Evolutionary conservation across 2,113 vertebrate genomes (phyloP).

Genomic region (Gulo gulo): DNA sequence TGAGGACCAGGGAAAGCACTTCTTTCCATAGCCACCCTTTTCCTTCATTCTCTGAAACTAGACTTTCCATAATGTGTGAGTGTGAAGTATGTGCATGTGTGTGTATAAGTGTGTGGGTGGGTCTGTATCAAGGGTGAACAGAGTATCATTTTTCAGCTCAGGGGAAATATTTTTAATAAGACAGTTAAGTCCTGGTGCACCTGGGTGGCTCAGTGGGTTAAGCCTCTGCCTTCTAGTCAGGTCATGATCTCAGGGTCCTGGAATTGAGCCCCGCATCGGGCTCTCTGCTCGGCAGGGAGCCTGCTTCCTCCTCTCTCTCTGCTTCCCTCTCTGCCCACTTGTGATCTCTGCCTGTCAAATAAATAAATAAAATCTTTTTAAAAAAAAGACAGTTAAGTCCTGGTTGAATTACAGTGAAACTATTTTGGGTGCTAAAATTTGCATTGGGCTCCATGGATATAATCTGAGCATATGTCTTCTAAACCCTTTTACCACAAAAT

Average conservation of each 20-base stretch:
- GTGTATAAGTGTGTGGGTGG: not conserved
- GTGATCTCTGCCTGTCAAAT: no score
- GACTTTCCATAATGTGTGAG: not conserved
- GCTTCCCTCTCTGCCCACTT: no score
- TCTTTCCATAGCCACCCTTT: not conserved
- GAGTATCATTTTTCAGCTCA: not conserved
- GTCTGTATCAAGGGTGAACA: not conserved
- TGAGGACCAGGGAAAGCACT: not conserved
- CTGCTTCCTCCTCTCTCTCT: no score
- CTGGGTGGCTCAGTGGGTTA: no score
- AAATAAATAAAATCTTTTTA: no score
- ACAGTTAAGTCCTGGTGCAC: not conserved
- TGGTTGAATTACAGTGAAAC: not conserved
- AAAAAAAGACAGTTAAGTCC: not conserved
- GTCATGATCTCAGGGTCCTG: no score
- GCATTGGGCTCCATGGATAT: not conserved
- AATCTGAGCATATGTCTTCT: not conserved
- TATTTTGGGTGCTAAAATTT: not conserved
- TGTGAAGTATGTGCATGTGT: not conserved
- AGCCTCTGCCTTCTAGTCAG: no score
- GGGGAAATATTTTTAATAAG: not conserved
- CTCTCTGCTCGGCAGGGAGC: no score
- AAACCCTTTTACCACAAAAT: not conserved
- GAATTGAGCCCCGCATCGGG: no score
- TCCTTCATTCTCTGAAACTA: not conserved